Percentiles rank a stretch among this genome's conserved stretches.
phyloP scores from a whole-genome alignment of 2,113 vertebrate genomes.

The Theristicus caerulescens region DNA sequence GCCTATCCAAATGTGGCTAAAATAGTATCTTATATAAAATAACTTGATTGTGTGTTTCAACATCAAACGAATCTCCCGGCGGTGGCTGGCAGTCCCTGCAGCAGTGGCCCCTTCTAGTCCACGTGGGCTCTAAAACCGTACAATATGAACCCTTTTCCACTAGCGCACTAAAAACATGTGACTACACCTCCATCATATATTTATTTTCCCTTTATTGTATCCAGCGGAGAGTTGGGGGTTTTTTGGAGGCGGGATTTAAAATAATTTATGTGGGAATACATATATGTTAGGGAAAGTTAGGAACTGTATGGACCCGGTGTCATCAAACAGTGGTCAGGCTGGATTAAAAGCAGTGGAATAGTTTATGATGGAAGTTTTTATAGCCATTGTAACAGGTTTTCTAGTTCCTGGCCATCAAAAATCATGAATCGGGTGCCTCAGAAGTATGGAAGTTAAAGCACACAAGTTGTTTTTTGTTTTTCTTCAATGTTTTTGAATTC shows the following conservation, averaged over 20 bases:
- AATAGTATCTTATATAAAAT: constrained; percentile 20
- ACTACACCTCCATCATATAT: neutral
- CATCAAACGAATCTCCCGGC: neutral
- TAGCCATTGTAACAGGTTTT: neutral
- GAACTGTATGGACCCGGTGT: neutral
- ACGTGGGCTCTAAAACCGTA: neutral
- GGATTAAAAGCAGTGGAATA: neutral
- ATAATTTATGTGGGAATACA: neutral
- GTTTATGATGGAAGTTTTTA: neutral
- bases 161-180: fast-evolving
- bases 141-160: neutral
- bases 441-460: neutral
- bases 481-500: neutral
- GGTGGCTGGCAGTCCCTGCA: neutral
- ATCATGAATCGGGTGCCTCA: neutral
- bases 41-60: neutral
- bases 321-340: neutral
- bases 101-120: neutral
- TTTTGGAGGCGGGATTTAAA: neutral
- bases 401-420: neutral
- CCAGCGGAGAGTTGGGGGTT: fast-evolving
- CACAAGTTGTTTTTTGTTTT: fast-evolving
- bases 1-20: constrained; percentile 20
- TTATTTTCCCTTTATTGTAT: neutral
- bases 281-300: neutral